Conservation (phyloP, 2,888 invertebrate genomes). For the Diloba caeruleocephala region DNA sequence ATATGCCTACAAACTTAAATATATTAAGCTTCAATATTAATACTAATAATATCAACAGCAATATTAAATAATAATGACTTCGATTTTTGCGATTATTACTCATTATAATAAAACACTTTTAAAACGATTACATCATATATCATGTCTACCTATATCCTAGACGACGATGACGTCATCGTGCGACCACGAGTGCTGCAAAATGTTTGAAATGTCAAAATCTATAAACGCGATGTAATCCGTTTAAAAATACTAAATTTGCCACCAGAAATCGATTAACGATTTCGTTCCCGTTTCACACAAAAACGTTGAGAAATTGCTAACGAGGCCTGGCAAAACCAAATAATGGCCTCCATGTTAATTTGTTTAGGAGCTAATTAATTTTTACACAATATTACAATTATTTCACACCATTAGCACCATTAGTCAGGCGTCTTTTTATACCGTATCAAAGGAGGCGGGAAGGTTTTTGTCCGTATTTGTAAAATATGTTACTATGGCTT, state of each 20-base stretch:
- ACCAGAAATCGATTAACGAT: constrained; percentile 18
- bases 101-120: no score
- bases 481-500: no score
- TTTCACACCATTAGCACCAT: constrained; percentile 22
- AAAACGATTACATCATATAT: no score
- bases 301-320: constrained; percentile 42
- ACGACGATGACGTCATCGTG: no score
- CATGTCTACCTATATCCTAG: no score
- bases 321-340: constrained; percentile 19
- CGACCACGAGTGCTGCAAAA: no score
- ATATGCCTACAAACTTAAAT: no score
- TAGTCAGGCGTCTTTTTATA: constrained; percentile 8
- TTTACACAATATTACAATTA: constrained; percentile 6
- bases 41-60: no score
- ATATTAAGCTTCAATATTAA: no score
- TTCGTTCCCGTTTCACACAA: constrained; percentile 21
- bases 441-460: not conserved
- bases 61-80: no score
- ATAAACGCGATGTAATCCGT: no score
- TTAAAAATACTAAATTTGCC: constrained; percentile 6
- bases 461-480: not conserved
- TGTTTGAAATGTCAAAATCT: not conserved
- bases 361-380: constrained; percentile 21
- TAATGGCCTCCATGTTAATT: constrained; percentile 33
- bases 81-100: no score